A percentile compares a stretch with the other conserved stretches of the same genome.
These are phyloP conservation scores for Macrosoma leucophasiata DNA, from an alignment of 2,888 invertebrate species.

Conservation along the genomic window DNA sequence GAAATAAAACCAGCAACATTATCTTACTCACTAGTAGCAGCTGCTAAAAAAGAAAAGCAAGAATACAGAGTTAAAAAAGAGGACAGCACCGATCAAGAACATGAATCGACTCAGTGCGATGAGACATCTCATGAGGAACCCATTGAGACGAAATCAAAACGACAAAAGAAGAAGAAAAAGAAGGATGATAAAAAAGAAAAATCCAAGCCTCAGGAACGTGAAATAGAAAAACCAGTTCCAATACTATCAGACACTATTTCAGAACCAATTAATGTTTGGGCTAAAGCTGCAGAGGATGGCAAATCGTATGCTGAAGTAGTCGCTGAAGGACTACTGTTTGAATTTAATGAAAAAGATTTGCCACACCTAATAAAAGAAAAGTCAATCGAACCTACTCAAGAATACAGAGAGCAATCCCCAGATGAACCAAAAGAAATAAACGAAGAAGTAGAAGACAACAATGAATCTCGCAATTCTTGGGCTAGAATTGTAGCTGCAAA, in stretches of 20 bases:
- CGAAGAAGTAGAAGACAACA: conserved; percentile 19
- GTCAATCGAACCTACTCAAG: conserved; percentile 10
- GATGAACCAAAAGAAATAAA: conserved; percentile 20
- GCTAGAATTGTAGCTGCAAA: conserved; percentile 60
- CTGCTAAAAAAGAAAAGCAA: conserved; percentile 34
- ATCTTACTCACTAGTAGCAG: conserved; percentile 40
- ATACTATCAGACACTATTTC: conserved; percentile 1
- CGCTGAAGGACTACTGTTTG: conserved; percentile 51
- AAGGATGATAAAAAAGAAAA: conserved; percentile 44
- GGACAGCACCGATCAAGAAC: conserved; percentile 13
- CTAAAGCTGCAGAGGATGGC: conserved; percentile 68
- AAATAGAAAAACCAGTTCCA: conserved; percentile 13
- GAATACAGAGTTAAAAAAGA: conserved; percentile 14
- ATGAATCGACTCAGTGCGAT: conserved; percentile 17
- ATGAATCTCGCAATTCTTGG: conserved; percentile 45
- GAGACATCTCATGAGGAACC: conserved; percentile 24
- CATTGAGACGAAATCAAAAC: conserved; percentile 41
- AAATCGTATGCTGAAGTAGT: conserved; percentile 84
- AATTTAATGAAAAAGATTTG: conserved; percentile 1
- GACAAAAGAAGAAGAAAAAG: conserved; percentile 54
- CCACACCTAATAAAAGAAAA: not conserved
- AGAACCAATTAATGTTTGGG: conserved; percentile 62
- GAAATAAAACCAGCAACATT: conserved; percentile 24
- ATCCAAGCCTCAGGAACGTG: conserved; percentile 13
- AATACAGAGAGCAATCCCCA: conserved; percentile 3